Percentiles rank a stretch among this genome's conserved stretches.
Evolutionary conservation across 2,797 vertebrate genomes (phyloP).

Genomic region (Tachyglossus aculeatus): DNA sequence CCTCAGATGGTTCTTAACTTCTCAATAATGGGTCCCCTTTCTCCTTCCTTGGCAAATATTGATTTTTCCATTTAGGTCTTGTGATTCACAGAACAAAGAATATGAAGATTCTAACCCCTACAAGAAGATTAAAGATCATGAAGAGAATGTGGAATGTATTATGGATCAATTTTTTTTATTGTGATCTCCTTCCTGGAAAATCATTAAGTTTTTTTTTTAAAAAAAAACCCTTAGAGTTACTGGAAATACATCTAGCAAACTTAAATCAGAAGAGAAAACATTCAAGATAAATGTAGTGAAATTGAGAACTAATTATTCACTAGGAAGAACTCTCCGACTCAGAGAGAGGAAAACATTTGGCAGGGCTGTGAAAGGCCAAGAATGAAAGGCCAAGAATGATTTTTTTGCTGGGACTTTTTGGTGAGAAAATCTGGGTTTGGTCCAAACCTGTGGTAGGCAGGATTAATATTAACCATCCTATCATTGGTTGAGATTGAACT

Average conservation of each 20-base stretch:
- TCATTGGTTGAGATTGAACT: too few species aligned
- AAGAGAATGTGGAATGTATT: conserved; percentile 32
- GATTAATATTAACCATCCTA: too few species aligned
- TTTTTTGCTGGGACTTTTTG: too few species aligned
- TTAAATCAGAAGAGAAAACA: conserved; percentile 27
- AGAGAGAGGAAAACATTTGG: conserved; percentile 13
- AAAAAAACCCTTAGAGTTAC: conserved; percentile 1
- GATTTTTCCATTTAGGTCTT: conserved; percentile 51
- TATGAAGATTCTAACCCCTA: conserved; percentile 52
- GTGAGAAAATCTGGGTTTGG: too few species aligned
- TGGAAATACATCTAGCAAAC: conserved; percentile 23
- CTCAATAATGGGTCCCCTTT: conserved; percentile 44
- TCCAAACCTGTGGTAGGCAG: too few species aligned
- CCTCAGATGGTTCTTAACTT: conserved; percentile 39
- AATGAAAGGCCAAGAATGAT: too few species aligned
- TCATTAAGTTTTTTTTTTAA: background rate
- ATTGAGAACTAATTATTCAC: background rate
- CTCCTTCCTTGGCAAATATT: conserved; percentile 44
- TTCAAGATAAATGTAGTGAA: conserved; percentile 28
- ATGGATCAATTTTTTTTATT: conserved; percentile 43
- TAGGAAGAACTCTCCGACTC: background rate
- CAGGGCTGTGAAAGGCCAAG: too few species aligned
- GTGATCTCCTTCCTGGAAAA: conserved; percentile 41
- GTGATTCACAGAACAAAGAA: conserved; percentile 36
- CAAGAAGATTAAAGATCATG: conserved; percentile 40